A percentile compares a stretch with the other conserved stretches of the same genome.
Conservation (phyloP, 2,113 vertebrate genomes). For the Spea bombifrons region DNA sequence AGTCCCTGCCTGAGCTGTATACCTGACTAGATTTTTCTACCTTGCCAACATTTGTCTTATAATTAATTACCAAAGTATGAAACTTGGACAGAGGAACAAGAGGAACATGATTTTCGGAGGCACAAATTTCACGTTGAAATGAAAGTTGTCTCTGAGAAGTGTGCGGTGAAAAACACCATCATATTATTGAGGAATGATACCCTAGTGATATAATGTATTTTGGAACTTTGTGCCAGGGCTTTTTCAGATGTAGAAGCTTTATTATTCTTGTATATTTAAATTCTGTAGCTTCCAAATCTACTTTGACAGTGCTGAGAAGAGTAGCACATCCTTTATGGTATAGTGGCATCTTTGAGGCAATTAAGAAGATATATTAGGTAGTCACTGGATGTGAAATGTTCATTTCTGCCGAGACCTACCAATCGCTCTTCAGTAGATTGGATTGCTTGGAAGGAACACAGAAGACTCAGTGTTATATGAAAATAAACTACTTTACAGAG, state of each 20-base stretch:
- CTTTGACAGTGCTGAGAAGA: constrained; percentile 3
- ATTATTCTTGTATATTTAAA: constrained; percentile 14
- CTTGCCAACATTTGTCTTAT: constrained; percentile 43
- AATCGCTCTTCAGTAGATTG: neutral
- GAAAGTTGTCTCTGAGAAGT: constrained; percentile 7
- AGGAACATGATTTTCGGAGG: constrained; percentile 33
- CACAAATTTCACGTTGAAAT: constrained; percentile 26
- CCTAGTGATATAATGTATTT: neutral
- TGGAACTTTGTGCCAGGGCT: neutral
- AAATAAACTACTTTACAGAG: too few species aligned
- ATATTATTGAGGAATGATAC: constrained; percentile 23
- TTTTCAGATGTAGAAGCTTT: neutral
- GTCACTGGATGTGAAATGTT: constrained; percentile 7
- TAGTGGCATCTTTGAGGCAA: neutral
- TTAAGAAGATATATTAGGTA: constrained; percentile 12
- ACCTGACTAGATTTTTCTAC: constrained; percentile 30
- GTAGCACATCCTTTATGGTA: neutral
- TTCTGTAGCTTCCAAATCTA: neutral
- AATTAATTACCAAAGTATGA: constrained; percentile 42
- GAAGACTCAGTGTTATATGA: too few species aligned
- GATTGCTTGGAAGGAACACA: too few species aligned
- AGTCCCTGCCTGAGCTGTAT: constrained; percentile 31
- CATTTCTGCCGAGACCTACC: neutral
- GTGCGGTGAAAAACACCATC: constrained; percentile 9
- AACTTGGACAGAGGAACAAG: constrained; percentile 41